phyloP scores from a whole-genome alignment of 2,888 invertebrate species.

The Phaedon cochleariae region DNA sequence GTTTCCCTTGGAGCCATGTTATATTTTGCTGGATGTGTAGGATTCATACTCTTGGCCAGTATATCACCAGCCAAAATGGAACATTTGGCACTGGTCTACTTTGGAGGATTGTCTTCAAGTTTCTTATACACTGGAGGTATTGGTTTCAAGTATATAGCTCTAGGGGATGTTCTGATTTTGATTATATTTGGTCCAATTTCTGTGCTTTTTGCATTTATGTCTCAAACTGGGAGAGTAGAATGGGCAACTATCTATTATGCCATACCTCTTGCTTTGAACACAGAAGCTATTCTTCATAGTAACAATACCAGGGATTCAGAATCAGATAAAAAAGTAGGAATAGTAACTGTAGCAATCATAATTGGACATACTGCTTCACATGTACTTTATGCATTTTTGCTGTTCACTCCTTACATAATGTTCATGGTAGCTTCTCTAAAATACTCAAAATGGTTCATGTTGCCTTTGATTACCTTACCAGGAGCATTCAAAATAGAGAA shows the following conservation, averaged over 20 bases:
- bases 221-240: constrained; percentile 91
- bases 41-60: constrained; percentile 58
- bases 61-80: constrained; percentile 93
- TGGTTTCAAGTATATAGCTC: constrained; percentile 93
- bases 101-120: constrained; percentile 93
- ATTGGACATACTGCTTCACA: constrained; percentile 92
- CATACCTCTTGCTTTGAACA: constrained; percentile 91
- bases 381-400: constrained; percentile 85
- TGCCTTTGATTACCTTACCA: constrained; percentile 88
- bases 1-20: constrained; percentile 84
- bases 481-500: constrained; percentile 91
- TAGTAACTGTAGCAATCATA: constrained; percentile 93
- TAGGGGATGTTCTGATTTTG: constrained; percentile 91
- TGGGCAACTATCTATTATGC: constrained; percentile 93
- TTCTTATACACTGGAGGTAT: constrained; percentile 97
- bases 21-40: constrained; percentile 82
- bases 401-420: constrained; percentile 91
- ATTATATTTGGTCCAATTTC: constrained; percentile 94
- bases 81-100: constrained; percentile 92
- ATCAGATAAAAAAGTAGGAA: constrained; percentile 87
- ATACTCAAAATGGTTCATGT: constrained; percentile 86
- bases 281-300: constrained; percentile 94
- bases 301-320: constrained; percentile 94
- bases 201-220: constrained; percentile 91
- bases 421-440: constrained; percentile 87